phyloP scores from a whole-genome alignment of 2,888 invertebrate genomes.

The Lottia scabra region DNA sequence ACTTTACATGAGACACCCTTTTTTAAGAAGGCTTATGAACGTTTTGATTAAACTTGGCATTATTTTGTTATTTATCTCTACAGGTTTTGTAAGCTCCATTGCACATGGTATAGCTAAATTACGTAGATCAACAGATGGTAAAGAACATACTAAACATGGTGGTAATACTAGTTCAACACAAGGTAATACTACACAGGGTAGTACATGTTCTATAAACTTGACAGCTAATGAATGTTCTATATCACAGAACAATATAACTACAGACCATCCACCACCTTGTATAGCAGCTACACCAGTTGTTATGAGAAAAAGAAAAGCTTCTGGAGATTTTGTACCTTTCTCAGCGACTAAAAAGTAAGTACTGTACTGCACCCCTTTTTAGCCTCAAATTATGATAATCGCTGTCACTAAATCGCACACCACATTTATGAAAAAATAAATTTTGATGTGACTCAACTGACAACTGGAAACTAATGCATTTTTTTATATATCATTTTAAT shows the following conservation, averaged over 20 bases:
- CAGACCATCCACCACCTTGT: constrained; percentile 12
- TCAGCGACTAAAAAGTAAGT: constrained; percentile 62
- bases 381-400: no score
- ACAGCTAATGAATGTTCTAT: constrained; percentile 1
- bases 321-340: constrained; percentile 50
- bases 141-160: constrained; percentile 10
- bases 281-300: constrained; percentile 52
- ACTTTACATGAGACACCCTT: no score
- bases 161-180: not conserved
- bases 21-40: no score
- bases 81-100: constrained; percentile 63
- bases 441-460: no score
- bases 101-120: constrained; percentile 62
- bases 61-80: no score
- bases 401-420: no score
- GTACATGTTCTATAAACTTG: constrained; percentile 15
- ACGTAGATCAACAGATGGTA: constrained; percentile 56
- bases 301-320: constrained; percentile 53
- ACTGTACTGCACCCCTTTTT: no score
- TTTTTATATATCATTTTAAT: no score
- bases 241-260: not conserved
- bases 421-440: no score
- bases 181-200: constrained; percentile 38
- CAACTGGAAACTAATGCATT: no score
- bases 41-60: no score